Evolutionary conservation across 2,888 invertebrate genomes (phyloP), one percentile per base, ranked within the genome.

Genomic region (Apodemia hepburni): DNA sequence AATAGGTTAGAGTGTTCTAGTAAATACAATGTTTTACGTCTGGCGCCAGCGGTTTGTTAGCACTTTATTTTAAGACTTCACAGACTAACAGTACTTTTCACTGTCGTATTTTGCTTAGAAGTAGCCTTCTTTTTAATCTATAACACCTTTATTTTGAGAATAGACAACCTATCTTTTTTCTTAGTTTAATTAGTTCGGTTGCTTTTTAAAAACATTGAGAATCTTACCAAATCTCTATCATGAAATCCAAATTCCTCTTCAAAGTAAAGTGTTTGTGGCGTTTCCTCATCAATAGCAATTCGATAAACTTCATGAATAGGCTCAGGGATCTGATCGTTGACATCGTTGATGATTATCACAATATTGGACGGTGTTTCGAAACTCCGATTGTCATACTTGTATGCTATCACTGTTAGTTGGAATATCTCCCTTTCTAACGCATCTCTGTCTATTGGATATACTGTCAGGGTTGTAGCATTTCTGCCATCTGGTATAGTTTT

Each of bases 241-340:
- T 92, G 82, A 59, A 93, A 92, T n/a, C 84, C 84, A 67, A 94
- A 93, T 1, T 86, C 76, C 15, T 81, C 68, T 3, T 87, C 73
- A 65, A 93, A 88, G 66, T 82, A 78, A 1, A 93, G 75, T 0
- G 90, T 90, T 73, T 86, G 74, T 9, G 92, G 86, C 4, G 86
- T 93, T 72, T 92, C 93, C 76, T 94, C 95, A 12, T 78, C 71
- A 51, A 94, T 92, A 0, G 70, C 65, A 6, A 93, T 78, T 7
- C 60, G 64, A 65, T 88, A 85, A 6, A 79, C 80, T 0, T 70
- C 27, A 0, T 82, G 73, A 15, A 84, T 72, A 0, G 94, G 92
- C 69, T 74, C 71, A 0, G 96, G 96, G 15, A 72, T 74, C 73
- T 96, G 93, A 75, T 96, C 95, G 75, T 96, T 96, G 35, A 94